Conservation (phyloP, 2,888 invertebrate genomes). For the Melieria crassipennis region DNA sequence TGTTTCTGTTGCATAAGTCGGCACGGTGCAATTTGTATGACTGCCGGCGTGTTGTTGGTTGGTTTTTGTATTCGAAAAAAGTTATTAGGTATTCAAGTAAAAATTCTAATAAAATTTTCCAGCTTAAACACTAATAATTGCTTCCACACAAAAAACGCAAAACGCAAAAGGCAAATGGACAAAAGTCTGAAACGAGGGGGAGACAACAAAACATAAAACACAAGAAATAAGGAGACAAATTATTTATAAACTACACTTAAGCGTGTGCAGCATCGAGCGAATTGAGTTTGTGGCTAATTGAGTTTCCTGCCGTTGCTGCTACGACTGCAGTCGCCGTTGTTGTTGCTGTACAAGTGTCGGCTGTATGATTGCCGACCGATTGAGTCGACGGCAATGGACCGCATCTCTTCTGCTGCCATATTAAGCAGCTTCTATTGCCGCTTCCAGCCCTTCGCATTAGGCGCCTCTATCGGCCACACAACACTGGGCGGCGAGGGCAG, state of each 20-base stretch:
- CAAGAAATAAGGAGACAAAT: constrained; percentile 22
- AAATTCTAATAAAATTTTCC: constrained; percentile 12
- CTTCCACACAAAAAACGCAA: constrained; percentile 52
- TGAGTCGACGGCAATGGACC: not conserved
- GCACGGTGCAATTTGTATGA: no score
- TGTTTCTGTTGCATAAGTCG: no score
- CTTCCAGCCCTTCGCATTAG: no score
- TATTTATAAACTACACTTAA: constrained; percentile 33
- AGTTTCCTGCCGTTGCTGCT: constrained; percentile 30
- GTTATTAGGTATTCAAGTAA: constrained; percentile 29
- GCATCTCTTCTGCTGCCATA: no score
- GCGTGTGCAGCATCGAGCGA: constrained; percentile 28
- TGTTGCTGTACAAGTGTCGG: not conserved
- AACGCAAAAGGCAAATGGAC: constrained; percentile 4
- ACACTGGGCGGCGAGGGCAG: no score
- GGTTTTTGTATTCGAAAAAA: constrained; percentile 11
- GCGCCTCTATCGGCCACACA: no score
- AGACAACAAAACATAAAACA: constrained; percentile 16
- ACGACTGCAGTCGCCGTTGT: constrained; percentile 53
- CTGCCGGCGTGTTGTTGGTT: no score
- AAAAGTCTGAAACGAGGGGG: constrained; percentile 10
- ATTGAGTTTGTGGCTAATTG: constrained; percentile 34
- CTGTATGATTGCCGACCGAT: not conserved
- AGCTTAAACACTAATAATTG: constrained; percentile 60
- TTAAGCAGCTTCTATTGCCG: no score